Base-by-base conservation (phyloP, 2,113 vertebrate genomes). In the Strigops habroptila region DNA sequence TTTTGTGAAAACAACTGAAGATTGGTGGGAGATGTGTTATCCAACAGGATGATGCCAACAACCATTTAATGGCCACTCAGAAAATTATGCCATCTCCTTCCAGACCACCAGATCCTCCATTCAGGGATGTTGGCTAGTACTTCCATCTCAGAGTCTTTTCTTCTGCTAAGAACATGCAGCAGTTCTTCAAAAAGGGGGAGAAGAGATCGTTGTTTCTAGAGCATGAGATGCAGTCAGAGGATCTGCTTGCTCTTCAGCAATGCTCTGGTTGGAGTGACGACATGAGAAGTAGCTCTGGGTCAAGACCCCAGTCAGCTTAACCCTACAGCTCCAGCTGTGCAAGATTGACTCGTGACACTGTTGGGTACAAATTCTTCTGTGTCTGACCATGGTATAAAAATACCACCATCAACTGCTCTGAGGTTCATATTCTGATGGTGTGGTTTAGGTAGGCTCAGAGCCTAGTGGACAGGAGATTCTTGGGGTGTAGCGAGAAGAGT, bases 361-460 rank as follows among this genome's bases (percentile, higher is more conserved):
- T 4, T 0, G 1, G 28, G 16, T 28, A 3, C 8, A 71, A 85
- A 18, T 4, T 12, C 1, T 22, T 37, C 49, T 37, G 52, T 10
- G 22, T 63, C 55, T 82, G 51, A 16, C 51, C 12, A 0, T 3
- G 41, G 27, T 8, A 6, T 52, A 28, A 52, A 81, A 23, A 9
- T 7, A 1, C 11, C 28, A 18, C 18, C 12, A 0, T 1, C 6
- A 35, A 1, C 60, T n/a, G 14, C 44, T 33, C 33, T 15, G 30
- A 65, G 41, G 19, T 19, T 48, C 67, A 33, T 22, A 6, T 37
- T 53, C 75, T 63, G 7, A 6, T 39, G 18, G 7, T 11, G 19
- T 5, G 10, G 10, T 14, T 86, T 31, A 53, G 57, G 28, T 14
- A 74, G 39, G 19, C 4, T 39, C 74, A 77, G 43, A 64, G n/a